Evolutionary conservation across 2,888 invertebrate genomes (phyloP), one percentile per base, ranked within the genome.

Genomic region (Meliscaeva auricollis): DNA sequence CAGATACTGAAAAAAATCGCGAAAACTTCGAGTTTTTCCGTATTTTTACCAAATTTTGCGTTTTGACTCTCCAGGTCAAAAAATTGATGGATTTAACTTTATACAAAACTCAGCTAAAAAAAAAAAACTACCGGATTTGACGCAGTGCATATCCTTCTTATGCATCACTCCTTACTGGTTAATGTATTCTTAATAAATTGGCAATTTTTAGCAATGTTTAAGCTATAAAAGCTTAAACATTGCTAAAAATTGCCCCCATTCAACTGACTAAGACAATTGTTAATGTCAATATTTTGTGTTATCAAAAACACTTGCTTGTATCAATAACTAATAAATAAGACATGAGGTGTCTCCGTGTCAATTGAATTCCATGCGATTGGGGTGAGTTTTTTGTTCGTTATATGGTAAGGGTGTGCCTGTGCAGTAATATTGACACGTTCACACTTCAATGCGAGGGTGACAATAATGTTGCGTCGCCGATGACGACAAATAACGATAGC

Each of bases 301-400:
- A 66, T 66, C 66, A 50, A 35, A 50, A 66, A 66, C 66, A 66
- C 66, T 66, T 66, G 76, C 85, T 85, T 85, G 77, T 85, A 77
- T 85, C 85, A 85, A 85, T 85, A 85, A 85, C 85, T 85, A 73
- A 85, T 85, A 85, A 85, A 85, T 85, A 81, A 85, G 85, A 85
- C 85, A 85, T 85, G 77, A 80, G 85, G 85, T 85, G 81, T 85
- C 76, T 4, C 32, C 48, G 72, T 81, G 75, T 77, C 72, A 85
- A 76, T 76, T 62, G 75, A 73, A 72, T 56, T 38, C 32, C 62
- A 44, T 72, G 22, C 44, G 26, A 48, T 46, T 41, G 72, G 60
- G 66, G 60, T 8, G 68, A 56, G 54, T 48, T 20, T 17, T 56
- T 17, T 32, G 6, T 11, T 13, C 0, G 5, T 11, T 15, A 6